phyloP scores from a whole-genome alignment of 2,797 vertebrate species.

The Microcaecilia unicolor region DNA sequence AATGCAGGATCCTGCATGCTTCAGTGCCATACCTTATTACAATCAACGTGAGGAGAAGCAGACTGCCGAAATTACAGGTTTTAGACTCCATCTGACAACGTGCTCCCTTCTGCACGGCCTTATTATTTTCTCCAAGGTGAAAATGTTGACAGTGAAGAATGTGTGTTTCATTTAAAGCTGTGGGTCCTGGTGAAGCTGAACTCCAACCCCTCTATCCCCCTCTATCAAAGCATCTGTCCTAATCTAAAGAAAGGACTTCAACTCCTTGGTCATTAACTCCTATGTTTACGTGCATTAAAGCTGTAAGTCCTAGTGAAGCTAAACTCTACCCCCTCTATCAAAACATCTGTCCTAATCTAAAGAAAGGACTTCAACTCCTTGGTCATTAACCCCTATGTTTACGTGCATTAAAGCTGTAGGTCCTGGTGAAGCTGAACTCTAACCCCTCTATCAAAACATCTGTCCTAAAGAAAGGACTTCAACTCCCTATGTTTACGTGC shows the following conservation, averaged over 20 bases:
- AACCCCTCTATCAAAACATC: slow-evolving; percentile 25
- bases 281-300: too few relatives aligned
- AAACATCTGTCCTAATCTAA: slow-evolving; percentile 21
- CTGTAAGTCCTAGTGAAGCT: slow-evolving; percentile 24
- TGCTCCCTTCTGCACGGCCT: slow-evolving; percentile 33
- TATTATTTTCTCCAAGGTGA: slow-evolving; percentile 46
- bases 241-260: slow-evolving; percentile 15
- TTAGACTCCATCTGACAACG: slow-evolving; percentile 30
- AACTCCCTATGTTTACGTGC: too few relatives aligned
- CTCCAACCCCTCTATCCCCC: slow-evolving; percentile 18
- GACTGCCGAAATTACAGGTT: slow-evolving; percentile 39
- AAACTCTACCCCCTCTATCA: slow-evolving; percentile 27
- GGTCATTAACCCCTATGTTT: too few relatives aligned
- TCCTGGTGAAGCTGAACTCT: slow-evolving; percentile 29
- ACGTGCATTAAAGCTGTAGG: slow-evolving; percentile 23
- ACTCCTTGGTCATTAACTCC: slow-evolving; percentile 12
- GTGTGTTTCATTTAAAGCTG: slow-evolving; percentile 37
- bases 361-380: slow-evolving; percentile 10
- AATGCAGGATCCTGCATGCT: slow-evolving; percentile 29
- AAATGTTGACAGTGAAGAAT: slow-evolving; percentile 29
- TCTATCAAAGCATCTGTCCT: slow-evolving; percentile 21
- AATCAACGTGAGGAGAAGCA: slow-evolving; percentile 28
- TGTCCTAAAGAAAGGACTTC: slow-evolving; percentile 9
- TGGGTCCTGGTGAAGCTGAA: slow-evolving; percentile 28
- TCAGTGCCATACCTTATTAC: slow-evolving; percentile 35